These are phyloP conservation scores for Pristionchus entomophagus DNA, from an alignment of 2,888 invertebrate genomes.

Conservation along the genomic window DNA sequence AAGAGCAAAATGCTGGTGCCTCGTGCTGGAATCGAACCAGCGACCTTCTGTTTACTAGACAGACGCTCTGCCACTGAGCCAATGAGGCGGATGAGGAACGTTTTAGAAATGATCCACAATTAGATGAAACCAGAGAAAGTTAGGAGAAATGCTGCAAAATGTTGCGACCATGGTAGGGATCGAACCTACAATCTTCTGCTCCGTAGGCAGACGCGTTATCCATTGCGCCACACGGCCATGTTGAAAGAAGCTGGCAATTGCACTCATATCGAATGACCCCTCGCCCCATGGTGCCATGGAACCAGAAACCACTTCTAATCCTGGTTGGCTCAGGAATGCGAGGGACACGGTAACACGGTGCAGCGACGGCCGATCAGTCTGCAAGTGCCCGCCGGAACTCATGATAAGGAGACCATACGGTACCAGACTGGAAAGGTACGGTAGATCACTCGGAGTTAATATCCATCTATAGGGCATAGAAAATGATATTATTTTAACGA, in stretches of 20 bases:
- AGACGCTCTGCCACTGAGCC: conserved; percentile 69
- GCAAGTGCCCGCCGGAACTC: conserved; percentile 93
- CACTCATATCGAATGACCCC: not conserved
- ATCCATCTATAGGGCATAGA: too few relatives aligned
- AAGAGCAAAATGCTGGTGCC: conserved; percentile 50
- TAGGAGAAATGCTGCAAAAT: not conserved
- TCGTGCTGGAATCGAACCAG: conserved; percentile 72
- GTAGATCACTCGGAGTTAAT: too few relatives aligned
- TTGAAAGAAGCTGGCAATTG: not conserved
- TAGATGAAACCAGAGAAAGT: not conserved
- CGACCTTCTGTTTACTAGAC: conserved; percentile 71
- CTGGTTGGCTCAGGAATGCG: conserved; percentile 83
- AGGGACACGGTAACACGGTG: conserved; percentile 90
- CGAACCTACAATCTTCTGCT: conserved; percentile 76
- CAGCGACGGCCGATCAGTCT: conserved; percentile 82
- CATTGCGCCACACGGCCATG: conserved; percentile 60
- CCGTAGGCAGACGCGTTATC: conserved; percentile 75
- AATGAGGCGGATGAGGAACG: conserved; percentile 59
- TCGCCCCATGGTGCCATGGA: too few relatives aligned
- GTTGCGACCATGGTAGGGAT: conserved; percentile 68
- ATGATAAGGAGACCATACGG: conserved; percentile 96
- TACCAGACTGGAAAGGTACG: conserved; percentile 87
- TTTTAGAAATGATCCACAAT: not conserved
- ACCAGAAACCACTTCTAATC: too few relatives aligned
- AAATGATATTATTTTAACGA: too few relatives aligned